Conservation (phyloP, 1,140 invertebrate genomes). For the Pygmarrhopalites habei region DNA sequence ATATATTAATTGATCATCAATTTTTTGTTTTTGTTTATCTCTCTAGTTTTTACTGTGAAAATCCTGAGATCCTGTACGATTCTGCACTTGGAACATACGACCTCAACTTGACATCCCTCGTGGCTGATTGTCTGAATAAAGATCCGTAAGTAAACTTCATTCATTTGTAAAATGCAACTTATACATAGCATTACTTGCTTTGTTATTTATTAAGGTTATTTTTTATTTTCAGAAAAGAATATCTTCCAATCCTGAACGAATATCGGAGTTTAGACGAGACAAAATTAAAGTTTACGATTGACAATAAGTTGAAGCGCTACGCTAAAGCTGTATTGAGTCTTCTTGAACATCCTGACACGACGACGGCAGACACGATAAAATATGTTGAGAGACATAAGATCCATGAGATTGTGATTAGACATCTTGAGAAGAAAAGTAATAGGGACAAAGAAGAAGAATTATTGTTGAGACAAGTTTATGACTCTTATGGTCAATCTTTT, state of each 20-base stretch:
- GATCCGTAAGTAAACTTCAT: too few relatives aligned
- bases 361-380: slow-evolving; percentile 25
- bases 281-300: slow-evolving; percentile 31
- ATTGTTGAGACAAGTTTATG: slow-evolving; percentile 13
- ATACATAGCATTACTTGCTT: too few relatives aligned
- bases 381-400: slow-evolving; percentile 31
- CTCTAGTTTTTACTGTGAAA: slow-evolving; percentile 37
- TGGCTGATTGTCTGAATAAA: slow-evolving; percentile 36
- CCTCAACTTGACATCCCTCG: slow-evolving; percentile 28
- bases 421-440: slow-evolving; percentile 1
- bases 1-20: background rate
- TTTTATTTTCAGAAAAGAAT: too few relatives aligned
- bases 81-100: slow-evolving; percentile 38
- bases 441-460: background rate
- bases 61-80: slow-evolving; percentile 36
- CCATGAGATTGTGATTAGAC: slow-evolving; percentile 12
- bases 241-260: slow-evolving; percentile 36
- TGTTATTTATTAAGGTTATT: too few relatives aligned
- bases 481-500: slow-evolving; percentile 27
- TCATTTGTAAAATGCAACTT: too few relatives aligned
- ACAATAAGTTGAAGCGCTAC: slow-evolving; percentile 33
- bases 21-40: slow-evolving; percentile 2
- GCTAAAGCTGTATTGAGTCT: slow-evolving; percentile 24
- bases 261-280: slow-evolving; percentile 1
- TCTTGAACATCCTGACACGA: slow-evolving; percentile 11